phyloP scores from a whole-genome alignment of 2,888 invertebrate genomes.

The Tubiluchus corallicola region DNA sequence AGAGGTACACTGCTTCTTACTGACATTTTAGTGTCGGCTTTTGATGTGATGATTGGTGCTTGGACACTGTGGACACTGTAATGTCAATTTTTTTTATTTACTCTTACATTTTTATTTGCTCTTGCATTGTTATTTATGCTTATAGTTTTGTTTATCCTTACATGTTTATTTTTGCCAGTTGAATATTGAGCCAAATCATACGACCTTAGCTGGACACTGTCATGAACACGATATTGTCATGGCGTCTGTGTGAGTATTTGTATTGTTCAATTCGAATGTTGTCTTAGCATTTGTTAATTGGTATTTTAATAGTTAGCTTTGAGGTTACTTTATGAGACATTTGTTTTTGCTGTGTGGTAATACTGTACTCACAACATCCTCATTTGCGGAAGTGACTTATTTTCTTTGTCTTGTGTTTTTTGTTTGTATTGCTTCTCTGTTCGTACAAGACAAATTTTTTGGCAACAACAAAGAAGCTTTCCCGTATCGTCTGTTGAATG shows the following conservation, averaged over 20 bases:
- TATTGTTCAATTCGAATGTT: not conserved
- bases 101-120: no score
- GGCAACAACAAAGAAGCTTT: no score
- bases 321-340: not conserved
- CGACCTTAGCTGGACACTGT: slow-evolving; percentile 31
- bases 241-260: slow-evolving; percentile 39
- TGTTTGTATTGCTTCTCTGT: not conserved
- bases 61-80: no score
- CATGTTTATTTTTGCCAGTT: slow-evolving; percentile 26
- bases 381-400: no score
- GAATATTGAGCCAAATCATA: slow-evolving; percentile 41
- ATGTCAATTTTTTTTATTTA: no score
- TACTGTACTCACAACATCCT: no score
- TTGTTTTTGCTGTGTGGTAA: no score
- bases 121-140: not conserved
- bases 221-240: slow-evolving; percentile 38
- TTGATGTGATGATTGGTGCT: no score
- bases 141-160: not conserved
- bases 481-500: no score
- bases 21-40: no score
- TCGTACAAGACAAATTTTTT: slow-evolving; percentile 7
- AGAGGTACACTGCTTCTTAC: no score
- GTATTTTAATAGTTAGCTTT: not conserved
- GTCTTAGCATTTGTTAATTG: not conserved
- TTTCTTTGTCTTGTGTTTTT: not conserved